Conservation (phyloP, 2,797 vertebrate species). For the Hylomyscus alleni region DNA sequence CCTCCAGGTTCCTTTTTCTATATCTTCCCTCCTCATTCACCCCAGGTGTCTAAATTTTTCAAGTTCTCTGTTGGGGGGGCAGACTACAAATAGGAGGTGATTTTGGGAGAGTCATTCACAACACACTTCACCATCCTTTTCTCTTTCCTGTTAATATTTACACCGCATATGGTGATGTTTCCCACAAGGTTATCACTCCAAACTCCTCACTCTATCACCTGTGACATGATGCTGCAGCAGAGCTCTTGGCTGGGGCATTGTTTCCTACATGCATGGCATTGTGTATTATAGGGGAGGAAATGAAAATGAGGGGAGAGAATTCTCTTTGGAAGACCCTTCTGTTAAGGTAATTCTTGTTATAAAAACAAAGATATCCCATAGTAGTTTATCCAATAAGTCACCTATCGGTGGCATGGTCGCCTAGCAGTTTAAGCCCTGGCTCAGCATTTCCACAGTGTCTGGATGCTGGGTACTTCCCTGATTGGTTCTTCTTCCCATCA, state of each 20-base stretch:
- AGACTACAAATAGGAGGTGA: background rate
- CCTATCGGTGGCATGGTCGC: background rate
- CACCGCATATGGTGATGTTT: background rate
- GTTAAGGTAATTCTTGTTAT: background rate
- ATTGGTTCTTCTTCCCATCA: background rate
- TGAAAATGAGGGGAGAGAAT: background rate
- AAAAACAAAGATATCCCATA: background rate
- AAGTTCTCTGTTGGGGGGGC: background rate
- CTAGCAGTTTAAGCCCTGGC: background rate
- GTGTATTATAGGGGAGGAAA: background rate
- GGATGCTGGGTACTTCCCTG: background rate
- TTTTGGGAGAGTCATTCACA: background rate
- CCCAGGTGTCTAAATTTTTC: background rate
- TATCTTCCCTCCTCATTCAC: background rate
- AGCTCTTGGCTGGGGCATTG: background rate
- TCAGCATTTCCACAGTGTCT: background rate
- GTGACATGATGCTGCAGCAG: background rate
- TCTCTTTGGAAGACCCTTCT: background rate
- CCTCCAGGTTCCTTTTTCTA: background rate
- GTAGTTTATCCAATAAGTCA: background rate
- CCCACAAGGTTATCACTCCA: background rate
- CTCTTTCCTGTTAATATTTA: background rate
- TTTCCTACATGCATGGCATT: background rate
- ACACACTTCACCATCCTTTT: background rate
- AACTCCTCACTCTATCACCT: background rate